These are phyloP conservation scores for Ennomos erosarius DNA, from an alignment of 2,888 invertebrate species.

Conservation along the genomic window DNA sequence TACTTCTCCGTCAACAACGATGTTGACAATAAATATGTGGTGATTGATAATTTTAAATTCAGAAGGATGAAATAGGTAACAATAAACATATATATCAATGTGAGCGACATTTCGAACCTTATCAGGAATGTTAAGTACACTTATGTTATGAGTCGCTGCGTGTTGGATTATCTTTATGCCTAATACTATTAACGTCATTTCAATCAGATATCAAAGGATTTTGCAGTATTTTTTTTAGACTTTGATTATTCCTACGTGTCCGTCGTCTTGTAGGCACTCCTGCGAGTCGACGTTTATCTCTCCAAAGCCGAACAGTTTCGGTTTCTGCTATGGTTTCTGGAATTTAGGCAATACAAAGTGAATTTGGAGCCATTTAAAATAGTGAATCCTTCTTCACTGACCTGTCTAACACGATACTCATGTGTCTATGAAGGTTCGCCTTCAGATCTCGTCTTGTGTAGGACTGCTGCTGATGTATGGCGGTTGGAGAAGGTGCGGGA, in stretches of 20 bases:
- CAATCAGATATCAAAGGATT: constrained; percentile 5
- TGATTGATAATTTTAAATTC: constrained; percentile 29
- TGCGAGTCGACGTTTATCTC: constrained; percentile 11
- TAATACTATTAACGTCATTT: constrained; percentile 9
- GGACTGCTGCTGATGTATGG: constrained; percentile 58
- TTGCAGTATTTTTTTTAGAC: constrained; percentile 1
- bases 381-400: constrained; percentile 54
- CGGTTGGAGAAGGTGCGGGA: constrained; percentile 42
- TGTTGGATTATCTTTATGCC: background rate
- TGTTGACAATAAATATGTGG: constrained; percentile 31
- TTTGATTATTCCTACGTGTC: constrained; percentile 27
- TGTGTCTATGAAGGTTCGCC: constrained; percentile 81
- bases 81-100: constrained; percentile 11
- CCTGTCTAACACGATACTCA: constrained; percentile 84
- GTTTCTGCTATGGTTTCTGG: constrained; percentile 10
- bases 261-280: constrained; percentile 26
- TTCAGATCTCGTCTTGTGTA: constrained; percentile 80
- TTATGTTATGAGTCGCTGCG: too few species aligned
- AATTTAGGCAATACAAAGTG: background rate
- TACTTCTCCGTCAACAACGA: constrained; percentile 33
- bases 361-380: constrained; percentile 4
- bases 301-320: constrained; percentile 12
- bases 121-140: background rate
- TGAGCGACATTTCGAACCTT: constrained; percentile 1
- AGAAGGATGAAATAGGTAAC: constrained; percentile 1